Evolutionary conservation across 1,140 invertebrate genomes (phyloP), one percentile per base, ranked within the genome.

Genomic region (Diorhabda elongata): DNA sequence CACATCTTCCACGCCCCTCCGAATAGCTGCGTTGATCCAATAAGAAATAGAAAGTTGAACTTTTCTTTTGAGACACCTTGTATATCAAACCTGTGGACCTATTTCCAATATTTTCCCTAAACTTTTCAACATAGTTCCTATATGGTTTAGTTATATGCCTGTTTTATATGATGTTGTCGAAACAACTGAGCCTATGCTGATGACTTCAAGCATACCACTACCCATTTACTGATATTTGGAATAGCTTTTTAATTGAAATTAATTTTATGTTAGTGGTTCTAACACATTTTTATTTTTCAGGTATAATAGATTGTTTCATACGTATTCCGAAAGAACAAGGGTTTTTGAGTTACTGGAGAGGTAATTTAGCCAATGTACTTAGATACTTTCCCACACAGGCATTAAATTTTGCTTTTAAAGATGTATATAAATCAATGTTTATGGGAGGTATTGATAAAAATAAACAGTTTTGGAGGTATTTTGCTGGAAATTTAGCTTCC

Each of bases 351-450:
- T 94, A 91, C 80, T 98, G 95, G 95, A 87, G 96, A 83, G 96
- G 95, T 80, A 98, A 98, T 82, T 83, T 96, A 68, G 94, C 95
- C 77, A 98, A 97, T 80, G 93, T 95, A 41, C 92, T 95, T 81
- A 83, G 89, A 81, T 97, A 97, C 79, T 97, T 97, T 85, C 96
- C 96, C 52, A 97, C 95, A n/a, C 95, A 98, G 80, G 96, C 96
- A 58, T 85, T 98, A 64, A 98, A 98, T 85, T 97, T 98, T 80
- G 95, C 95, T 70, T 97, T 97, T 85, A 97, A 97, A 81, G 94
- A 96, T 80, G 88, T 88, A 61, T 94, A 95, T 83, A 95, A 96
- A 84, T 85, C 88, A 71, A 76, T 94, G 59, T 95, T 95, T 83
- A 83, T 95, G 73, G 89, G 88, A 58, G 92, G 91, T 63, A 88